A percentile compares a stretch with the other conserved stretches of the same genome.
Evolutionary conservation across 2,797 vertebrate genomes (phyloP).

Genomic region (Crypturellus tataupa): DNA sequence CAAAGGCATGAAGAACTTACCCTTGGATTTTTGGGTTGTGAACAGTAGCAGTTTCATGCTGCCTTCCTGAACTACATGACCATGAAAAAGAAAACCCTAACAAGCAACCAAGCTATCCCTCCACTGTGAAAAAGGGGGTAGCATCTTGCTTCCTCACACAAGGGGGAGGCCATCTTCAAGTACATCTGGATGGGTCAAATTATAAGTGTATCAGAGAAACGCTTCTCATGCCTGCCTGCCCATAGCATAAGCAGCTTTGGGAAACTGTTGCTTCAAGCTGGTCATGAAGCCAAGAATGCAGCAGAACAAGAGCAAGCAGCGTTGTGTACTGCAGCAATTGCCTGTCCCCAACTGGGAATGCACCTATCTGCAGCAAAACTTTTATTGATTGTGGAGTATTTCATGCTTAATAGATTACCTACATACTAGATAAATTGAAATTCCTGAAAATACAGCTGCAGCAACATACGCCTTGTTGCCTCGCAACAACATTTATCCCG

Average conservation of each 20-base stretch:
- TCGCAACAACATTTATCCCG: too few species aligned
- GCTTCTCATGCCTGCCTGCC: not conserved
- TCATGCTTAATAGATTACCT: too few species aligned
- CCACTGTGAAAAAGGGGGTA: not conserved
- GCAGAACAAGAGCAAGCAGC: fast-evolving
- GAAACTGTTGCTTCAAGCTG: not conserved
- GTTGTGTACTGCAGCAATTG: not conserved
- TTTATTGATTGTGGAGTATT: not conserved
- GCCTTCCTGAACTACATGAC: not conserved
- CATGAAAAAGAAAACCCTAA: not conserved
- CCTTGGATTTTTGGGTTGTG: not conserved
- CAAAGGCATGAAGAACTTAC: not conserved
- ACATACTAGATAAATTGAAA: not conserved
- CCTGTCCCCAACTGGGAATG: not conserved
- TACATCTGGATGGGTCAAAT: not conserved
- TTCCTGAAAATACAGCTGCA: not conserved
- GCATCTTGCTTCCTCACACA: not conserved
- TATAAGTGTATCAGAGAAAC: not conserved
- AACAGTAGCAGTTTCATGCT: not conserved
- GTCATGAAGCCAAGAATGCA: not conserved
- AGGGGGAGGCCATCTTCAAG: not conserved
- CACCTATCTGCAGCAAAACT: not conserved
- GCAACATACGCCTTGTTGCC: too few species aligned
- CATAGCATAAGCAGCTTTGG: not conserved
- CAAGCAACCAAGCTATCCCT: not conserved